Percentiles rank a stretch among this genome's conserved stretches.
Conservation (phyloP, 2,888 invertebrate genomes). For the Reticulitermes lucifugus region DNA sequence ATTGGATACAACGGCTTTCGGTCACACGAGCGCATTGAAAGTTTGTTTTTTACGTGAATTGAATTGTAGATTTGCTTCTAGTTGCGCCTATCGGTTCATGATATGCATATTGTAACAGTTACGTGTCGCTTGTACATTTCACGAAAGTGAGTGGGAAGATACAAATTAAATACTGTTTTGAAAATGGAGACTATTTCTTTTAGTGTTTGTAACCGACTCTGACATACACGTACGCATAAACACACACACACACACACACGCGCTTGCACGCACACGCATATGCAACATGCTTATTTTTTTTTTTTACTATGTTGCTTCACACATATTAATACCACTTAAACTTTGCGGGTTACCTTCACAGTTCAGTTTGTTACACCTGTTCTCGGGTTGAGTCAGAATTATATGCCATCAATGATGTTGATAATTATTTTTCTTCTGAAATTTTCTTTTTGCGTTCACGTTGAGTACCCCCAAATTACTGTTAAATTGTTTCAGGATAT, state of each 20-base stretch:
- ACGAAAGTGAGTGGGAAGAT: no score
- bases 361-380: not conserved
- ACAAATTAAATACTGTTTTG: not conserved
- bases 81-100: not conserved
- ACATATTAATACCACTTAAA: not conserved
- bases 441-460: not conserved
- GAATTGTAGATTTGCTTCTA: no score
- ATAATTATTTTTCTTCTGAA: not conserved
- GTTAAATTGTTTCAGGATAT: not conserved
- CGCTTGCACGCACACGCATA: not conserved
- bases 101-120: constrained; percentile 7
- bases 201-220: not conserved
- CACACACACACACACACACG: not conserved
- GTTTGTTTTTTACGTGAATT: no score
- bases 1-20: not conserved
- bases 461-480: not conserved
- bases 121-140: no score
- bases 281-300: not conserved
- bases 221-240: not conserved
- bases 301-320: not conserved
- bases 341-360: not conserved
- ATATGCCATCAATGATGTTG: not conserved
- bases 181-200: not conserved
- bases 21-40: no score
- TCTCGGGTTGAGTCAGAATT: not conserved